Percentiles rank a stretch among this genome's conserved stretches.
Evolutionary conservation across 1,140 invertebrate species (phyloP).

Genomic region (Cydia strobilella): DNA sequence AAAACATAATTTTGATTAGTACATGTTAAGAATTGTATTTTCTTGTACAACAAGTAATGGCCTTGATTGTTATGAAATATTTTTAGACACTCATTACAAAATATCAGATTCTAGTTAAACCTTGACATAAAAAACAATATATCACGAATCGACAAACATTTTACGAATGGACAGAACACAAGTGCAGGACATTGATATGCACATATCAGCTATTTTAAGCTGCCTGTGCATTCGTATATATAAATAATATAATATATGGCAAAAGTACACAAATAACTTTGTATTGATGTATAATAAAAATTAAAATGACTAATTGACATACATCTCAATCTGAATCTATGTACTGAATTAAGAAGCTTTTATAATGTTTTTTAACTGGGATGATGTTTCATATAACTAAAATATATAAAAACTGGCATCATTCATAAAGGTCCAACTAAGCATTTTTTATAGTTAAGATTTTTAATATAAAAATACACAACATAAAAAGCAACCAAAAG

Average conservation of each 20-base stretch:
- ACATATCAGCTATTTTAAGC: too few relatives aligned
- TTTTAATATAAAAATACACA: not conserved
- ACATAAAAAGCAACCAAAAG: slow-evolving; percentile 10
- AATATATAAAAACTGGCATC: not conserved
- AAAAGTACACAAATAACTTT: not conserved
- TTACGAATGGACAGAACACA: too few relatives aligned
- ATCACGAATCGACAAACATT: too few relatives aligned
- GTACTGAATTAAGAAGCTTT: not conserved
- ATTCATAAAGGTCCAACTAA: not conserved
- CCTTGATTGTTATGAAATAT: slow-evolving; percentile 3
- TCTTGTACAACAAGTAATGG: slow-evolving; percentile 1
- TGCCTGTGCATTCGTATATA: too few relatives aligned
- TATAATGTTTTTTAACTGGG: not conserved
- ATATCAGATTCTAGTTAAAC: not conserved
- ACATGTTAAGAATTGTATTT: not conserved
- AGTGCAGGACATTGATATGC: too few relatives aligned
- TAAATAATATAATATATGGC: not conserved
- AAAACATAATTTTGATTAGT: slow-evolving; percentile 31
- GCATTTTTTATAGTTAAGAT: not conserved
- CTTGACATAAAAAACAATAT: not conserved
- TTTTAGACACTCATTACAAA: not conserved
- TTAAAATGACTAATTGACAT: not conserved
- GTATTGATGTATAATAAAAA: not conserved
- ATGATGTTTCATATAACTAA: not conserved
- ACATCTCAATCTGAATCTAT: not conserved